Evolutionary conservation across 2,888 invertebrate genomes (phyloP).

Genomic region (Clanis bilineata): DNA sequence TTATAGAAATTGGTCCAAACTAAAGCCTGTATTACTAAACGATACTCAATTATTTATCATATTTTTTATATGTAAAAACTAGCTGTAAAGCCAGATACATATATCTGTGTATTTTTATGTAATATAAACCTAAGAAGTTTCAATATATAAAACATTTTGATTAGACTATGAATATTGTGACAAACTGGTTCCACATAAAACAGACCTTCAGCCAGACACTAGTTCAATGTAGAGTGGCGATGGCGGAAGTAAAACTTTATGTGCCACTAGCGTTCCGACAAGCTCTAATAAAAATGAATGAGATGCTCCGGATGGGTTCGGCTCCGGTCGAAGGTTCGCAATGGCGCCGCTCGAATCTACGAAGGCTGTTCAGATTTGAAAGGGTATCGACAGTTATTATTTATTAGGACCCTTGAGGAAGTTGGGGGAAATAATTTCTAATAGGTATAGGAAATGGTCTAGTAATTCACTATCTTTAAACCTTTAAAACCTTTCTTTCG

Average conservation of each 20-base stretch:
- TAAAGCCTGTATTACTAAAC: no score
- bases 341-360: not conserved
- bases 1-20: no score
- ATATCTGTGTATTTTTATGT: no score
- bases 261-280: not conserved
- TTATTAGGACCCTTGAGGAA: not conserved
- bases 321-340: not conserved
- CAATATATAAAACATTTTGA: no score
- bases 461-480: no score
- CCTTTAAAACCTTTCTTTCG: no score
- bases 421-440: not conserved
- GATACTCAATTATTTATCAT: no score
- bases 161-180: no score
- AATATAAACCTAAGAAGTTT: no score
- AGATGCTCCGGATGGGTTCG: not conserved
- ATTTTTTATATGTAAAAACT: no score
- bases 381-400: not conserved
- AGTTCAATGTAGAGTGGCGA: not conserved
- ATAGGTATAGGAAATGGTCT: not conserved
- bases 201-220: not conserved
- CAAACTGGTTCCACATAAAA: not conserved
- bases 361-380: not conserved
- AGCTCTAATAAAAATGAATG: constrained; percentile 4
- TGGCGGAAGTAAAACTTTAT: not conserved
- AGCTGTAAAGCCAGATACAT: no score